Evolutionary conservation across 1,140 invertebrate genomes (phyloP), one percentile per base, ranked within the genome.

Genomic region (Zophobas atratus): DNA sequence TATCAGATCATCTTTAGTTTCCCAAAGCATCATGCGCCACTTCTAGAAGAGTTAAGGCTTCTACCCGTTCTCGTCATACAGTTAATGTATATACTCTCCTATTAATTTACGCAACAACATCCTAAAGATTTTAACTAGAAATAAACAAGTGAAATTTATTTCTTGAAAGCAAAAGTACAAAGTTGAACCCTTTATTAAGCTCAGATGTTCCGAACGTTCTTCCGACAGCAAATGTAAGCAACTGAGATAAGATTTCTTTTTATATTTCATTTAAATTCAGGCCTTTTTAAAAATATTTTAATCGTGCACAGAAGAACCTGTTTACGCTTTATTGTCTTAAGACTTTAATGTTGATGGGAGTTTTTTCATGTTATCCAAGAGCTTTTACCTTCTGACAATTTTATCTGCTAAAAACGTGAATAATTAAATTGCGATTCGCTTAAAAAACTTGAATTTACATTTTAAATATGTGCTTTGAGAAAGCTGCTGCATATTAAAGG

Each of bases 171-270:
- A 46, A 20, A 51, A 5, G 20, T 51, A n/a, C 49, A 20, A 51
- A 20, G 2, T 51, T 51, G 6, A 20, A 20, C n/a, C n/a, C 49
- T 51, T 51, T 51, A 51, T 51, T 4, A 51, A 51, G 49, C n/a
- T 6, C 49, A 51, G n/a, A 51, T 51, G 49, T 20, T 51, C 49
- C 49, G 4, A 46, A 8, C 0, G 43, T 8, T 46, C 43, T 3
- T 46, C 43, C 8, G 43, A 46, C 43, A 46, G 49, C 2, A 20
- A 20, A 6, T 51, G 49, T 51, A 20, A 51, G n/a, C 6, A 20
- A 20, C n/a, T 20, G 4, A 51, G 49, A 51, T 51, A 51, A 51
- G 49, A 51, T 51, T 51, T 51, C 6, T 51, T 51, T 51, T 51
- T 51, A 4, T 20, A 51, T 51, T 51, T 51, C 49, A 51, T 51